A percentile compares a stretch with the other conserved stretches of the same genome.
Evolutionary conservation across 2,113 vertebrate species (phyloP).

Genomic region (Dicaeum eximium): DNA sequence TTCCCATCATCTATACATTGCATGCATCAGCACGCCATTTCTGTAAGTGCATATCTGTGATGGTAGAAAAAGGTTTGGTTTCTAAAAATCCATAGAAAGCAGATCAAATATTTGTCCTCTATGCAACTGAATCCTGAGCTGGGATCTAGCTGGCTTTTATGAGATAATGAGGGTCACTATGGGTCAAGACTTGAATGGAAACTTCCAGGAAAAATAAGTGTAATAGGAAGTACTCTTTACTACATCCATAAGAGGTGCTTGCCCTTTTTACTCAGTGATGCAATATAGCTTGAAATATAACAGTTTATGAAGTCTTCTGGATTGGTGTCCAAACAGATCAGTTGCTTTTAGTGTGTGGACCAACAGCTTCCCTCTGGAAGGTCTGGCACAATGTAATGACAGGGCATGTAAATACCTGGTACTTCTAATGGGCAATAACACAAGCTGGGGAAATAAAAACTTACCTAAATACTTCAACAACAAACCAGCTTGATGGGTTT

Average conservation of each 20-base stretch:
- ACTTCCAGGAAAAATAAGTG: conserved; percentile 25
- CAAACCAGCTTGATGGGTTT: not conserved
- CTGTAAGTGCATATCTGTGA: not conserved
- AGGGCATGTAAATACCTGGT: not conserved
- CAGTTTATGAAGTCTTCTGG: not conserved
- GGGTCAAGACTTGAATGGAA: not conserved
- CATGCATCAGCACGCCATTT: not conserved
- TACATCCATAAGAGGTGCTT: not conserved
- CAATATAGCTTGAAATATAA: not conserved
- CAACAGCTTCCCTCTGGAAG: not conserved
- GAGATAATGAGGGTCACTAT: not conserved
- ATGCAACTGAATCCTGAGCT: not conserved
- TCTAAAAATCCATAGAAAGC: conserved; percentile 1
- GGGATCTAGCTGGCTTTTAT: not conserved
- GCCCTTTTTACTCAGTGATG: not conserved
- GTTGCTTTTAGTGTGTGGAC: fast-evolving
- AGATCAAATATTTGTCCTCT: not conserved
- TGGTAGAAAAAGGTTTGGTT: not conserved
- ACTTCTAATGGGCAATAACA: not conserved
- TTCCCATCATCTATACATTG: not conserved
- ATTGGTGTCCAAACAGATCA: not conserved
- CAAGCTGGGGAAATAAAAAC: not conserved
- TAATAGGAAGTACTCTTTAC: not conserved
- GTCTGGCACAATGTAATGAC: not conserved
- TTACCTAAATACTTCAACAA: not conserved